phyloP scores from a whole-genome alignment of 2,797 vertebrate species.

The Vipera ursinii region DNA sequence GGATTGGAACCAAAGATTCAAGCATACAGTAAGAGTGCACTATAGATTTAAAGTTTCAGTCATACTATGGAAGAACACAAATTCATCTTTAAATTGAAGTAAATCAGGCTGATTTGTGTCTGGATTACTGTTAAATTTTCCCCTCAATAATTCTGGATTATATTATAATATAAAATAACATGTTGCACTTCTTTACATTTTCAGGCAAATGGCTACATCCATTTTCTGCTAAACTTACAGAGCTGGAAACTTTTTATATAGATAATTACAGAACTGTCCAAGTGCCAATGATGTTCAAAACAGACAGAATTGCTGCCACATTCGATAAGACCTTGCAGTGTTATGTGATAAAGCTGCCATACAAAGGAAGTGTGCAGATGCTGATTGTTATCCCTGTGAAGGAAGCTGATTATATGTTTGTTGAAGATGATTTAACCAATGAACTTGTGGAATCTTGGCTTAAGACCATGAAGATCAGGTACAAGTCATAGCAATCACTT shows the following conservation, averaged over 20 bases:
- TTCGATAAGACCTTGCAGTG: conserved; percentile 75
- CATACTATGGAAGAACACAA: not conserved
- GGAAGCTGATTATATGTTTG: conserved; percentile 75
- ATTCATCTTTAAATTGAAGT: not conserved
- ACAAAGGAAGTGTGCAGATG: conserved; percentile 81
- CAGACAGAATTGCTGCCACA: conserved; percentile 73
- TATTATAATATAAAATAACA: not conserved
- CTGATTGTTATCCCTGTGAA: conserved; percentile 82
- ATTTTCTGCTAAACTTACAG: conserved; percentile 77
- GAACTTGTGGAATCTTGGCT: conserved; percentile 81
- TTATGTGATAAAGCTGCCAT: conserved; percentile 84
- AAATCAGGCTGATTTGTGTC: not conserved
- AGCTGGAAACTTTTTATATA: conserved; percentile 77
- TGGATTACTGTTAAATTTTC: not conserved
- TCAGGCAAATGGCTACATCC: conserved; percentile 83
- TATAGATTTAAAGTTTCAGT: not conserved
- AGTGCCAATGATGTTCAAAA: conserved; percentile 85
- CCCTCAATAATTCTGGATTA: not conserved
- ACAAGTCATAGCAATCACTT: conserved; percentile 39
- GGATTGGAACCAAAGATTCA: not conserved
- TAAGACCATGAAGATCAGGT: conserved; percentile 76
- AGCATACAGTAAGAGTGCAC: not conserved
- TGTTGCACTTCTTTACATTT: conserved; percentile 33
- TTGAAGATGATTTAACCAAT: conserved; percentile 84
- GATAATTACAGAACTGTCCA: conserved; percentile 82